phyloP scores from a whole-genome alignment of 2,113 vertebrate species.

The Oreochromis tanganicae region DNA sequence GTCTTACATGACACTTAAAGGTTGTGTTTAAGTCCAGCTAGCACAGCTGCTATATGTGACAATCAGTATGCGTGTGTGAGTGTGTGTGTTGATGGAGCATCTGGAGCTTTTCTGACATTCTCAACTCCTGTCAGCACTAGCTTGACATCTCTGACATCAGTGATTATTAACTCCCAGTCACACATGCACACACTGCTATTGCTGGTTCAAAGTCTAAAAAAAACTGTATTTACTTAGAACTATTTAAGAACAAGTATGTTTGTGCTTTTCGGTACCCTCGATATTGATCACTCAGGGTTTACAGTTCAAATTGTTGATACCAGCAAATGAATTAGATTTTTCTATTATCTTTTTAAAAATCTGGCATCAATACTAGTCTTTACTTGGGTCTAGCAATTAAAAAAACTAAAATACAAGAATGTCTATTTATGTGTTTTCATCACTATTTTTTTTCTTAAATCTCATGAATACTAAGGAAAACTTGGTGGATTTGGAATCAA shows the following conservation, averaged over 20 bases:
- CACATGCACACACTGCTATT: neutral
- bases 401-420: neutral
- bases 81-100: neutral
- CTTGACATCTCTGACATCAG: conserved; percentile 21
- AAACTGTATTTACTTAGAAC: neutral
- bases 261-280: neutral
- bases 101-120: conserved; percentile 30
- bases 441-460: neutral
- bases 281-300: neutral
- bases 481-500: neutral
- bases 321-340: rapidly evolving
- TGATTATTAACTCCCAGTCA: neutral
- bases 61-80: neutral
- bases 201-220: neutral
- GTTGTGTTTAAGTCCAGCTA: conserved; percentile 10
- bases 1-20: conserved; percentile 17
- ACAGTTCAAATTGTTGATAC: neutral
- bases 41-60: conserved; percentile 6
- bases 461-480: neutral
- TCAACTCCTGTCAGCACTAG: conserved; percentile 13
- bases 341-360: neutral
- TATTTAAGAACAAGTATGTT: neutral
- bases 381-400: neutral
- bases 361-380: neutral
- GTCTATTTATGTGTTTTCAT: neutral